These are phyloP conservation scores for Allobates femoralis DNA, from an alignment of 2,797 vertebrate species.

Conservation along the genomic window DNA sequence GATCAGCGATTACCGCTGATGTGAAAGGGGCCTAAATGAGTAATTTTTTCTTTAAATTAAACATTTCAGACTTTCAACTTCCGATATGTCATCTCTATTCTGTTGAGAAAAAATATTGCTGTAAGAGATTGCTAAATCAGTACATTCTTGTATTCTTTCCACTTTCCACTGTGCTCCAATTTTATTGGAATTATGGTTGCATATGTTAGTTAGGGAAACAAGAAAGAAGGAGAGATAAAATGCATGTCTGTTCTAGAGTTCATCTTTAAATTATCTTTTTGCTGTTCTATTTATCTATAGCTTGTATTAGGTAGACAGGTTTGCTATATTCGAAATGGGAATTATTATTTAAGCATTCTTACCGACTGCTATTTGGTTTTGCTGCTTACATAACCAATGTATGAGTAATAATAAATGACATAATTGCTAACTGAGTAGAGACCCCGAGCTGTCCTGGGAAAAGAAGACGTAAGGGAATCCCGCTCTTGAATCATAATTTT, in stretches of 20 bases:
- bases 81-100: too few species aligned
- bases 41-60: too few species aligned
- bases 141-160: too few species aligned
- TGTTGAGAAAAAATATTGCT: too few species aligned
- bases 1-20: too few species aligned
- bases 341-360: background rate
- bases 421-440: background rate
- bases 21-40: too few species aligned
- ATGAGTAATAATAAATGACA: constrained; percentile 24
- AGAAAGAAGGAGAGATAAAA: too few species aligned
- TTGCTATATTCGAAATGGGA: background rate
- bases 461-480: background rate
- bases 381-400: background rate
- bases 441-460: background rate
- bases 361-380: background rate
- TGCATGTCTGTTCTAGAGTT: background rate
- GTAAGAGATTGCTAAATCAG: too few species aligned
- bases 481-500: background rate
- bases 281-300: background rate
- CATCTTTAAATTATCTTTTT: background rate
- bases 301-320: background rate
- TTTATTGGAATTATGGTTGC: background rate
- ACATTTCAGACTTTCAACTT: too few species aligned
- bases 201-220: background rate
- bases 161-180: background rate